Conservation (phyloP, 2,797 vertebrate genomes). For the Micrastur ruficollis region DNA sequence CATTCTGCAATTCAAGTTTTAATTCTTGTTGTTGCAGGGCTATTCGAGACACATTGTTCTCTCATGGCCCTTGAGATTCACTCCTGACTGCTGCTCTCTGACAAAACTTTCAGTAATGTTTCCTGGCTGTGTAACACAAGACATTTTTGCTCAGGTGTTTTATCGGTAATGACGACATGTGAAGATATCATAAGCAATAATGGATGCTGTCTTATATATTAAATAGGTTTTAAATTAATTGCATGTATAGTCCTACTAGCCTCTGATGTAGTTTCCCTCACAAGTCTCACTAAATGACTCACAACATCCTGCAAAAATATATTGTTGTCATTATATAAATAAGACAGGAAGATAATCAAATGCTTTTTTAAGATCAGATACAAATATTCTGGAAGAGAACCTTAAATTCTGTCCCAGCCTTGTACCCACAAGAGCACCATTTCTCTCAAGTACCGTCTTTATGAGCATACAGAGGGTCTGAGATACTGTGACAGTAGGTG, state of each 20-base stretch:
- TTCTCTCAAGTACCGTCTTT: background rate
- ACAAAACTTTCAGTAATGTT: background rate
- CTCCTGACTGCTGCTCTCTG: background rate
- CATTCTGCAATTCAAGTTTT: background rate
- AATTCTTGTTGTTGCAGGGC: background rate
- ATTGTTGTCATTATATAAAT: background rate
- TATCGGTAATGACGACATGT: background rate
- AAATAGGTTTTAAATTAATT: background rate
- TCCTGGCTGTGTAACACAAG: background rate
- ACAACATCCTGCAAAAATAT: background rate
- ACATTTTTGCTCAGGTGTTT: background rate
- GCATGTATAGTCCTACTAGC: background rate
- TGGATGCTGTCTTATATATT: background rate
- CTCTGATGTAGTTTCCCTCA: background rate
- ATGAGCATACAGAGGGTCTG: background rate
- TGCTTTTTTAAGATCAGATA: background rate
- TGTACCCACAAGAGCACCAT: background rate
- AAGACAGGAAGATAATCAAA: background rate
- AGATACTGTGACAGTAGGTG: background rate
- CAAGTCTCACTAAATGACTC: background rate
- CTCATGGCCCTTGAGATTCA: background rate
- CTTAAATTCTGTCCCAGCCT: background rate
- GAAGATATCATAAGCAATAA: background rate
- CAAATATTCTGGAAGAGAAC: background rate
- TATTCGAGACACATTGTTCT: background rate